Percentiles rank a stretch among this genome's conserved stretches.
Conservation (phyloP, 1,140 invertebrate species). For the Marisa cornuarietis region DNA sequence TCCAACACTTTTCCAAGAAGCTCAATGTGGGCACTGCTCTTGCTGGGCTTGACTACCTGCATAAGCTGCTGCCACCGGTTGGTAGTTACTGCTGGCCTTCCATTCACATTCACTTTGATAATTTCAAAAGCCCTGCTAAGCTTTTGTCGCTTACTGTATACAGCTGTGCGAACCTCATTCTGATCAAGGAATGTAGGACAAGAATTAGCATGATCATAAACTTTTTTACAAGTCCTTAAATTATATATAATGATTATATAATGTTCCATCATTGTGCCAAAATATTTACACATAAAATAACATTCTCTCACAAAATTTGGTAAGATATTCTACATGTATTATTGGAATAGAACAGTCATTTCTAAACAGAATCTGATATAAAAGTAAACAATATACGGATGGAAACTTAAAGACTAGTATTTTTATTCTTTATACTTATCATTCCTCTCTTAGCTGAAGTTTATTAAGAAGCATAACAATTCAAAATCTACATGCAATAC, state of each 20-base stretch:
- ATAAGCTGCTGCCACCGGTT: constrained; percentile 63
- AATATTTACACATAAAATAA: not conserved
- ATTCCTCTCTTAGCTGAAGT: too few species aligned
- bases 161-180: constrained; percentile 67
- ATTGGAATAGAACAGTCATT: too few species aligned
- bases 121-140: constrained; percentile 66
- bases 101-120: constrained; percentile 51
- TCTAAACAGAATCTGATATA: too few species aligned
- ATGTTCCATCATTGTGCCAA: not conserved
- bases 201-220: not conserved
- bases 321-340: too few species aligned
- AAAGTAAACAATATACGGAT: too few species aligned
- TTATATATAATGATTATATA: not conserved
- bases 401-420: too few species aligned
- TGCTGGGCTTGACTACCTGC: constrained; percentile 55
- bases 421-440: too few species aligned
- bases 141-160: constrained; percentile 65
- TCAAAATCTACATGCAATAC: too few species aligned
- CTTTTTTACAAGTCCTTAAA: not conserved
- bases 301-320: too few species aligned
- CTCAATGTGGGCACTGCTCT: constrained; percentile 62
- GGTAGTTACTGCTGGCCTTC: constrained; percentile 54
- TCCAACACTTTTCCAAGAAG: constrained; percentile 67
- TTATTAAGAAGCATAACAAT: too few species aligned
- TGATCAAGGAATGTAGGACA: constrained; percentile 33